These are phyloP conservation scores for Eledona agricola DNA, from an alignment of 2,888 invertebrate genomes.

Conservation along the genomic window DNA sequence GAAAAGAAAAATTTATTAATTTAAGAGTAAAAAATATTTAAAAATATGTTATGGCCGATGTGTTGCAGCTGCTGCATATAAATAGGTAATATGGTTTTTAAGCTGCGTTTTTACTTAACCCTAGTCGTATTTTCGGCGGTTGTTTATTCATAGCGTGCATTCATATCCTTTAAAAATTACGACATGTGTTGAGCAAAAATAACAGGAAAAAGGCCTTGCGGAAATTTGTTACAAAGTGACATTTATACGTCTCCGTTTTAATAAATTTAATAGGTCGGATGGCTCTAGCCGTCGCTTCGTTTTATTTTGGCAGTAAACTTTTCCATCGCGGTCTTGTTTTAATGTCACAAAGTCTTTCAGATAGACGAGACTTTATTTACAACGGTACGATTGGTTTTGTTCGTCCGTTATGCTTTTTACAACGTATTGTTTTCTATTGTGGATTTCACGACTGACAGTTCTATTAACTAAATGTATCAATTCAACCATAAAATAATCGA, in stretches of 20 bases:
- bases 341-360: slow-evolving; percentile 23
- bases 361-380: slow-evolving; percentile 31
- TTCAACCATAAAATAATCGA: slow-evolving; percentile 21
- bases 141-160: not conserved
- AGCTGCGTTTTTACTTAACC: too few species aligned
- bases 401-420: slow-evolving; percentile 27
- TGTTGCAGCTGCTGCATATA: too few species aligned
- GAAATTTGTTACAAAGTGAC: slow-evolving; percentile 21
- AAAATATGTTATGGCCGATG: too few species aligned
- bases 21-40: too few species aligned
- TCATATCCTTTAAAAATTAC: slow-evolving; percentile 1
- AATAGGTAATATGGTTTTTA: too few species aligned
- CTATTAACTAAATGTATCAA: slow-evolving; percentile 30
- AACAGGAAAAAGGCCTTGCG: not conserved
- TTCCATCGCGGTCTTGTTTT: slow-evolving; percentile 22
- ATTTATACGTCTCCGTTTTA: slow-evolving; percentile 20
- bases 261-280: slow-evolving; percentile 28
- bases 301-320: slow-evolving; percentile 30
- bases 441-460: slow-evolving; percentile 26
- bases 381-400: slow-evolving; percentile 30
- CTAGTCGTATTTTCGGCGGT: not conserved
- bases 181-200: not conserved
- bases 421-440: slow-evolving; percentile 27
- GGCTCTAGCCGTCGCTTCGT: slow-evolving; percentile 2
- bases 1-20: too few species aligned